Evolutionary conservation across 92 coral and sea anemone genomes (phyloP), one percentile per base, ranked within the genome.

Genomic region (Actinernus sp.): DNA sequence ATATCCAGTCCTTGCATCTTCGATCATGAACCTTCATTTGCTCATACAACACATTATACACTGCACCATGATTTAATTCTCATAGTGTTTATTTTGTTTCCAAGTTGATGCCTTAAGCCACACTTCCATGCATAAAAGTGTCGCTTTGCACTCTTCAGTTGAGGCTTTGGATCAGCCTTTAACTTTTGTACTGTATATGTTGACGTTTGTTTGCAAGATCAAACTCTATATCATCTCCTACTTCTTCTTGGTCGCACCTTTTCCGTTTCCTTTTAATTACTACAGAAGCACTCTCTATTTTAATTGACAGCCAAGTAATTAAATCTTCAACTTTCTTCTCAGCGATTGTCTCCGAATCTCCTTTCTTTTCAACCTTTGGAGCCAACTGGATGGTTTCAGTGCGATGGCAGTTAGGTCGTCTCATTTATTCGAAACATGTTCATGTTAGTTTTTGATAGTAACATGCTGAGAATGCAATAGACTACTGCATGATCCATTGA

Each of bases 201-300:
- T 23, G 43, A 55, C 73, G 65, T 46, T 63, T 74, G 44, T 74
- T 74, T 29, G 36, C 65, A 40, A 64, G 8, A 3, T 75, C 74
- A 53, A 75, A 75, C 33, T 75, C 65, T 55, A 65, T 28, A 34
- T 63, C 82, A 75, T 58, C 18, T n/a, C n/a, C n/a, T 23, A 75
- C 36, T 75, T 75, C 82, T 36, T 76, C 83, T 65, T 41, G 53
- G 59, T 76, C 60, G 31, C 82, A 73, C 40, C 72, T 74, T 40
- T 76, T 76, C 32, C 67, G 26, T 57, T 65, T 76, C 60, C 73
- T 14, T 30, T 54, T 58, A 27, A 74, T 19, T 32, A 27, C 31
- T 37, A 50, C 74, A 17, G 56, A 44, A 26, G 33, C 49, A 21
- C 63, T 52, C 28, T 74, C 64, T 63, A 74, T 36, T 19, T 74